A percentile compares a stretch with the other conserved stretches of the same genome.
These are phyloP conservation scores for Sebastolobus alascanus DNA, from an alignment of 2,797 vertebrate genomes.

Conservation along the genomic window DNA sequence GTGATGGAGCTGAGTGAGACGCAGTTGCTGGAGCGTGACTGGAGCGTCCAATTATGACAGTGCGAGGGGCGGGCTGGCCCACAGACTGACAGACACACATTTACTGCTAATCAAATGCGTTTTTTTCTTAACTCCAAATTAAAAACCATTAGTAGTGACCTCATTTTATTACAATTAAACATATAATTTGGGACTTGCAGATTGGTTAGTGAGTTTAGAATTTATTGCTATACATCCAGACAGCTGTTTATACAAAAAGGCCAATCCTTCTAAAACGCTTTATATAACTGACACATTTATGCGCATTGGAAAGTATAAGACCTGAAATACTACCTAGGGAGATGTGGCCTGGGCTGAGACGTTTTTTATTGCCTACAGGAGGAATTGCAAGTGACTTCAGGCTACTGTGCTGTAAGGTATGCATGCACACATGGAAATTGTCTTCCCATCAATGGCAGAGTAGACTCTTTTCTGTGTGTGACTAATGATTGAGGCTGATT, in stretches of 20 bases:
- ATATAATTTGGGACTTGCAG: neutral
- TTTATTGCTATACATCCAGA: neutral
- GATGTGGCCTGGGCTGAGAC: constrained; percentile 36
- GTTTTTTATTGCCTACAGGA: constrained; percentile 11
- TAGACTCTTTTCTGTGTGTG: constrained; percentile 53
- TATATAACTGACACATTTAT: constrained; percentile 20
- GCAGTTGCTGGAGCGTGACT: constrained; percentile 66
- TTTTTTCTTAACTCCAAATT: neutral
- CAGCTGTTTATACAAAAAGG: neutral
- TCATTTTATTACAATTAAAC: neutral
- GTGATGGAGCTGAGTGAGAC: constrained; percentile 69
- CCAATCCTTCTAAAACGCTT: neutral
- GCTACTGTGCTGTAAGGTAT: constrained; percentile 59
- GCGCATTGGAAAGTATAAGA: constrained; percentile 17
- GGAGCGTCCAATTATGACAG: constrained; percentile 74
- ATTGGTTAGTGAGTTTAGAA: neutral
- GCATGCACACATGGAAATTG: constrained; percentile 69
- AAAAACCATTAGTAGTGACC: neutral
- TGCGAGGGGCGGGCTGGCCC: constrained; percentile 79
- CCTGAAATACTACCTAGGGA: constrained; percentile 17
- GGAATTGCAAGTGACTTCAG: constrained; percentile 39
- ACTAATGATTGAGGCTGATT: constrained; percentile 72
- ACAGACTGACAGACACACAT: constrained; percentile 14
- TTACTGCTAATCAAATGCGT: constrained; percentile 31
- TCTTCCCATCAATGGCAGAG: constrained; percentile 59